Evolutionary conservation across 1,140 invertebrate genomes (phyloP).

Genomic region (Tetramorium simillimum): DNA sequence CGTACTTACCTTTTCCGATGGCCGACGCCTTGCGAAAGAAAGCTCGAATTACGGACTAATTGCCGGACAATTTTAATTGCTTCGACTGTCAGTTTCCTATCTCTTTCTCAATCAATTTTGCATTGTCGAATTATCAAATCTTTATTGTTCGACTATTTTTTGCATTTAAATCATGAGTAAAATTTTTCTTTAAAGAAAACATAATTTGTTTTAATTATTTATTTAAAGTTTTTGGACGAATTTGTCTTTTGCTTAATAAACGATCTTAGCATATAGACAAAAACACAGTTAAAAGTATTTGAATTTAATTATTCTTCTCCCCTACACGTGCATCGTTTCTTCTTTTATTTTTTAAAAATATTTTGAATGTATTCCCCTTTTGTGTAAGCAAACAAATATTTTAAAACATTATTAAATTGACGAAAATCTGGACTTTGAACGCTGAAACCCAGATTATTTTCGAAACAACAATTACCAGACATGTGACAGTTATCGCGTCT

Average conservation of each 20-base stretch:
- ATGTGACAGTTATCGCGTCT: neutral
- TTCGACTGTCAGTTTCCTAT: neutral
- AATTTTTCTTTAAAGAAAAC: neutral
- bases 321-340: neutral
- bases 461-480: neutral
- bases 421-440: neutral
- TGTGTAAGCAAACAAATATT: neutral
- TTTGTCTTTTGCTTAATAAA: neutral
- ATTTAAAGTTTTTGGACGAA: neutral
- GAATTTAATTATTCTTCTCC: neutral
- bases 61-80: neutral
- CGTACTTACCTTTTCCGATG: constrained; percentile 57
- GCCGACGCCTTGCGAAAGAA: neutral
- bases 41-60: constrained; percentile 17
- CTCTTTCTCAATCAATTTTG: neutral
- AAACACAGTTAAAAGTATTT: neutral
- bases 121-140: neutral
- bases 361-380: neutral
- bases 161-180: neutral
- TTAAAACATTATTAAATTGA: neutral
- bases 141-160: neutral
- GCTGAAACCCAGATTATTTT: neutral
- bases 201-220: neutral
- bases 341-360: neutral
- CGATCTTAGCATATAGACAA: neutral